Evolutionary conservation across 2,113 vertebrate species (phyloP), one percentile per base, ranked within the genome.

Genomic region (Corythornis cristatus): DNA sequence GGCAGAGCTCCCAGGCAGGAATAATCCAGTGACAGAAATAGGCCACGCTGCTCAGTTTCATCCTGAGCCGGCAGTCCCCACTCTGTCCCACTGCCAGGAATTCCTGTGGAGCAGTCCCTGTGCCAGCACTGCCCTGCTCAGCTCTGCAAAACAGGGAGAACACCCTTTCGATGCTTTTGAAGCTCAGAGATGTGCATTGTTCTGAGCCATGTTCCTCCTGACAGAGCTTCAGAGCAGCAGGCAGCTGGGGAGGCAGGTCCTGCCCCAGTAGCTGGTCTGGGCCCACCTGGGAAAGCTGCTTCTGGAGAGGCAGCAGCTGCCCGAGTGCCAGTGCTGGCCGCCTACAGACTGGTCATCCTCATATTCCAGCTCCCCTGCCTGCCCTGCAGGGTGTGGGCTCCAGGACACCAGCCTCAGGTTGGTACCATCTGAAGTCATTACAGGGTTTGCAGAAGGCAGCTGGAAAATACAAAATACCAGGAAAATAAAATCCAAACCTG

Each of bases 11-110:
- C 66, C 31, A 40, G 77, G 91, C 70, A 89, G 70, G 66, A 72
- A 77, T 82, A 87, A 75, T 48, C 53, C 57, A 78, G 70, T 82
- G 96, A 92, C 87, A 91, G 23, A 95, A 92, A 89, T 82, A 96
- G 89, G 84, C 93, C 84, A 20, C 2, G 5, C 53, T 79, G 91
- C 78, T 84, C 81, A 40, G 46, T 74, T 84, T 82, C 89, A 87
- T 83, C 74, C 1, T 40, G 89, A 93, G 56, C 89, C 42, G 0
- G 40, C 58, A 56, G 70, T 56, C 81, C 70, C 75, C 48, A 16
- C 48, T 48, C 84, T 93, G 84, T 82, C 70, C 84, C 0, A 0
- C 70, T 92, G 93, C 87, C 93, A 95, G 68, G 91, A 82, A 84
- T 48, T 79, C 40, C 8, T 25, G 57, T 68, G 74, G n/a, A 78